Percentiles rank a stretch among this genome's conserved stretches.
Conservation (phyloP, 2,888 invertebrate species). For the Cosmia pyralina region DNA sequence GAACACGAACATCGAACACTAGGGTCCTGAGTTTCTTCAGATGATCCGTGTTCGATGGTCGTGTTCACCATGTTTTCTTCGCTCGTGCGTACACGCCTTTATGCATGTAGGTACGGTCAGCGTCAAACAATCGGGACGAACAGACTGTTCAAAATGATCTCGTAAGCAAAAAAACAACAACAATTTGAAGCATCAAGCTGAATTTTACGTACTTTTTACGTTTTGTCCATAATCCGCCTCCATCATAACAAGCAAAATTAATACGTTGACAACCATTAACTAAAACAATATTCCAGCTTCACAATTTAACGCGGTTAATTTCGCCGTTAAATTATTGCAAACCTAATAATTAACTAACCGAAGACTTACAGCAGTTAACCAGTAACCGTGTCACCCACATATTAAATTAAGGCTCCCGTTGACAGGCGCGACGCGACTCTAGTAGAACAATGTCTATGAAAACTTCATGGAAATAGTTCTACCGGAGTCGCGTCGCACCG, state of each 20-base stretch:
- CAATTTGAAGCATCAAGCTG: too few species aligned
- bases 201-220: too few species aligned
- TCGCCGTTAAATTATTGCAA: slow-evolving; percentile 13
- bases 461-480: background rate
- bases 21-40: too few species aligned
- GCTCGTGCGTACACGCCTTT: too few species aligned
- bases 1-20: too few species aligned
- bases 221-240: too few species aligned
- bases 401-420: background rate
- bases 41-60: too few species aligned
- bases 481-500: background rate
- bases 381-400: slow-evolving; percentile 55
- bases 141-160: too few species aligned
- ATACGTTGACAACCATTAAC: slow-evolving; percentile 1
- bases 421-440: background rate
- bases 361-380: slow-evolving; percentile 29
- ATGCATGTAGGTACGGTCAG: too few species aligned
- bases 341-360: slow-evolving; percentile 21
- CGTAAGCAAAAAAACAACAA: too few species aligned
- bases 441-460: background rate
- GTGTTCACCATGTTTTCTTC: too few species aligned
- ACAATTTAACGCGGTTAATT: slow-evolving; percentile 15
- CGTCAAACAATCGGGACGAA: too few species aligned
- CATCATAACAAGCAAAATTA: background rate
- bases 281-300: slow-evolving; percentile 6